Percentiles rank a stretch among this genome's conserved stretches.
Evolutionary conservation across 2,113 vertebrate species (phyloP).

Genomic region (Vidua macroura): DNA sequence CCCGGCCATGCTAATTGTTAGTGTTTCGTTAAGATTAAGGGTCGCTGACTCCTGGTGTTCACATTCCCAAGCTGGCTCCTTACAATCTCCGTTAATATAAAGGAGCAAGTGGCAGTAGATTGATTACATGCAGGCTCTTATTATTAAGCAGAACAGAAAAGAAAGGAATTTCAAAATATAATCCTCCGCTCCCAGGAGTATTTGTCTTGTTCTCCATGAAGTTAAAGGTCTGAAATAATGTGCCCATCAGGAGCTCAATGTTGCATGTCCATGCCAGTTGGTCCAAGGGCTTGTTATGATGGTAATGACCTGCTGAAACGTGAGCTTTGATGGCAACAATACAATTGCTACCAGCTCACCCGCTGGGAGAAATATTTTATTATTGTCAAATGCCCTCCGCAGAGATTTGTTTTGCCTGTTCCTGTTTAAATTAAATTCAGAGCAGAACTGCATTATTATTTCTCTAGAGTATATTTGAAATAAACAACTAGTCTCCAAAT

Average conservation of each 20-base stretch:
- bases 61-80: background rate
- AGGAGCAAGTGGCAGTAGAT: constrained; percentile 61
- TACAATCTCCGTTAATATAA: background rate
- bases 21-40: background rate
- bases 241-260: constrained; percentile 82
- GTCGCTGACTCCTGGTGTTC: background rate
- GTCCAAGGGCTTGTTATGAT: constrained; percentile 85
- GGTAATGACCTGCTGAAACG: constrained; percentile 82
- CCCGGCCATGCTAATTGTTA: background rate
- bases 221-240: constrained; percentile 85
- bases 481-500: constrained; percentile 75
- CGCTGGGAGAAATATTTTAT: constrained; percentile 86
- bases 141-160: constrained; percentile 74
- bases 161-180: constrained; percentile 78
- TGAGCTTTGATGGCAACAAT: constrained; percentile 79
- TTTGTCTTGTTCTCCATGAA: constrained; percentile 78
- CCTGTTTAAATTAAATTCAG: constrained; percentile 83
- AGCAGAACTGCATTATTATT: constrained; percentile 74
- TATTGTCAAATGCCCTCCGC: constrained; percentile 80
- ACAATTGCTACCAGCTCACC: constrained; percentile 81
- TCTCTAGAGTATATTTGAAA: constrained; percentile 80
- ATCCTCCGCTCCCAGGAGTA: constrained; percentile 73
- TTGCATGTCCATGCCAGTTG: constrained; percentile 85
- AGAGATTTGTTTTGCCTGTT: constrained; percentile 83
- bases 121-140: constrained; percentile 66